A percentile compares a stretch with the other conserved stretches of the same genome.
These are phyloP conservation scores for Nannoperca obscura DNA, from an alignment of 2,797 vertebrate species.

Conservation along the genomic window DNA sequence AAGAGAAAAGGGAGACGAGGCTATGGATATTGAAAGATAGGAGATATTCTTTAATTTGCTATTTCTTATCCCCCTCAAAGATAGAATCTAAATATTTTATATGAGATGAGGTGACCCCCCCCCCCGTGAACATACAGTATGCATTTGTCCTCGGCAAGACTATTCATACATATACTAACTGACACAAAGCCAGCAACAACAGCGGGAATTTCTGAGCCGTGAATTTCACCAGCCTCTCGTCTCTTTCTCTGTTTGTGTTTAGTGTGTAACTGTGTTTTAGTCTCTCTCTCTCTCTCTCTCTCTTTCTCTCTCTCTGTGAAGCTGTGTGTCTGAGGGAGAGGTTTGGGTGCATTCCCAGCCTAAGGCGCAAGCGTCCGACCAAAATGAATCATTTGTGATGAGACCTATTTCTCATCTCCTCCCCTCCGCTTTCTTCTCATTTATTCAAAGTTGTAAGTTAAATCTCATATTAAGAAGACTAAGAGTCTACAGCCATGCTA, in stretches of 20 bases:
- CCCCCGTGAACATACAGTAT: slow-evolving; percentile 33
- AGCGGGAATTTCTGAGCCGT: slow-evolving; percentile 55
- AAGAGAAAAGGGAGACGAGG: slow-evolving; percentile 6
- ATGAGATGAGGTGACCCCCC: slow-evolving; percentile 22
- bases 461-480: slow-evolving; percentile 17
- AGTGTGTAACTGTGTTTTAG: slow-evolving; percentile 37
- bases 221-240: slow-evolving; percentile 53
- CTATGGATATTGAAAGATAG: slow-evolving; percentile 36
- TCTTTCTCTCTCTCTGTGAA: background rate
- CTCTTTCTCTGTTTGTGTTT: slow-evolving; percentile 45
- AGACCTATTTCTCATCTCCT: slow-evolving; percentile 52
- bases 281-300: background rate
- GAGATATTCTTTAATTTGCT: slow-evolving; percentile 40
- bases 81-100: slow-evolving; percentile 67
- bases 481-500: background rate
- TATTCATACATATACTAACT: slow-evolving; percentile 58
- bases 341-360: slow-evolving; percentile 66
- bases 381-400: slow-evolving; percentile 69
- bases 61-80: slow-evolving; percentile 40
- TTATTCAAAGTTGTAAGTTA: slow-evolving; percentile 46
- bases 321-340: slow-evolving; percentile 35
- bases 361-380: slow-evolving; percentile 51
- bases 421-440: slow-evolving; percentile 28
- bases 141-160: slow-evolving; percentile 58
- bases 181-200: slow-evolving; percentile 50